phyloP scores from a whole-genome alignment of 1,140 invertebrate genomes.

The Philotrypesis tridentata region DNA sequence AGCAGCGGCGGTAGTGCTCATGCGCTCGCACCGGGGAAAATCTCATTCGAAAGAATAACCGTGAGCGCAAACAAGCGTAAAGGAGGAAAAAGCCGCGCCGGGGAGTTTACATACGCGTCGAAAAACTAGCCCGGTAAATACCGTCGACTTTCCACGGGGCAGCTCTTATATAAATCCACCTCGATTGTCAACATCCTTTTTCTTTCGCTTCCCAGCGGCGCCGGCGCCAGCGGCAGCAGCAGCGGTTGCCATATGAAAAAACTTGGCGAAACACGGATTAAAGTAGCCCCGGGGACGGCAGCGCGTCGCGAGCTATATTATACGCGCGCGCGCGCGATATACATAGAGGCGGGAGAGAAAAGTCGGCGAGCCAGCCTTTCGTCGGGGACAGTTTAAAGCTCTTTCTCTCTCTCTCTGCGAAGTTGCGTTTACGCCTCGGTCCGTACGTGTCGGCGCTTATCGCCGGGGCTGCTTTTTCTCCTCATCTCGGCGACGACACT shows the following conservation, averaged over 20 bases:
- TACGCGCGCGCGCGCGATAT: too few relatives aligned
- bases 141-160: background rate
- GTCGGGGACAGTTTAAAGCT: slow-evolving; percentile 24
- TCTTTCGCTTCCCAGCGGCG: background rate
- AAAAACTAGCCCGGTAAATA: slow-evolving; percentile 27
- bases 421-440: slow-evolving; percentile 10
- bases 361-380: background rate
- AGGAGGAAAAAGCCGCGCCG: background rate
- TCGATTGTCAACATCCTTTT: slow-evolving; percentile 30
- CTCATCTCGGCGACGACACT: too few relatives aligned
- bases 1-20: too few relatives aligned
- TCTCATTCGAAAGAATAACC: background rate
- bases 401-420: background rate
- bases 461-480: slow-evolving; percentile 13
- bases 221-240: too few relatives aligned
- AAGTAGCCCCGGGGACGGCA: background rate
- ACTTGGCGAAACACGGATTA: slow-evolving; percentile 46
- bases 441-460: slow-evolving; percentile 27
- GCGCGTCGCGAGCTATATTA: too few relatives aligned
- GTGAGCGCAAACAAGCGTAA: background rate
- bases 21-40: background rate
- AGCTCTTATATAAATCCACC: slow-evolving; percentile 38
- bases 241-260: slow-evolving; percentile 34
- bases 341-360: background rate
- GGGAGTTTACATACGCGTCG: slow-evolving; percentile 5